Percentiles rank a stretch among this genome's conserved stretches.
Conservation (phyloP, 2,797 vertebrate genomes). For the Phrynocephalus guinanensis region DNA sequence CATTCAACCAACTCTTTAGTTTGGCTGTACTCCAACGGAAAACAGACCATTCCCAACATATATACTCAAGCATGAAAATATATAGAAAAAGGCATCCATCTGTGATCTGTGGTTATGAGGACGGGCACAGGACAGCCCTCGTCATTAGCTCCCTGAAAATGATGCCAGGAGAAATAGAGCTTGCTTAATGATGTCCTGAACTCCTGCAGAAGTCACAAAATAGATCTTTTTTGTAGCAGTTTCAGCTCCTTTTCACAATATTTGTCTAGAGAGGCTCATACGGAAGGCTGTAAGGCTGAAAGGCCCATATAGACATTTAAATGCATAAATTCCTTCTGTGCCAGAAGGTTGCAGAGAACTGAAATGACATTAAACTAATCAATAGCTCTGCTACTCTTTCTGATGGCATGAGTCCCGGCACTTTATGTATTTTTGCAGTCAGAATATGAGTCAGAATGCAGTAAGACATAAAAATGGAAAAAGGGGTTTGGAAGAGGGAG, state of each 20-base stretch:
- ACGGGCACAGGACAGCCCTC: conserved; percentile 7
- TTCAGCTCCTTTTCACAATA: conserved; percentile 43
- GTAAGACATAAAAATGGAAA: conserved; percentile 13
- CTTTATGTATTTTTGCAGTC: conserved; percentile 32
- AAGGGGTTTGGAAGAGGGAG: conserved; percentile 9
- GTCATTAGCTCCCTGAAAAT: conserved; percentile 28
- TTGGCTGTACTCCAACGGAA: neutral
- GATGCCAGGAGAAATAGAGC: neutral
- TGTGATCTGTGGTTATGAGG: neutral
- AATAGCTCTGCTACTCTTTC: conserved; percentile 13
- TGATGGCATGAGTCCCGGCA: conserved; percentile 16
- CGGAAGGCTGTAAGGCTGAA: conserved; percentile 40
- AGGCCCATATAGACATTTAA: conserved; percentile 51
- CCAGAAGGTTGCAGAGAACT: conserved; percentile 48
- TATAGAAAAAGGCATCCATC: conserved; percentile 26
- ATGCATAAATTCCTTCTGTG: conserved; percentile 43
- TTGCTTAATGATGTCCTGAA: conserved; percentile 42
- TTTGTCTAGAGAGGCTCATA: conserved; percentile 48
- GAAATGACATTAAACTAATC: conserved; percentile 33
- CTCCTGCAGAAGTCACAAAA: conserved; percentile 45
- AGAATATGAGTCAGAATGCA: conserved; percentile 9
- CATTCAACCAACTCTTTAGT: neutral
- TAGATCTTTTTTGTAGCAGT: conserved; percentile 31
- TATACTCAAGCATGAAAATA: neutral
- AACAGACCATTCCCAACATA: neutral